Evolutionary conservation across 1,140 invertebrate genomes (phyloP), one percentile per base, ranked within the genome.

Genomic region (Paraescarpia echinospica): DNA sequence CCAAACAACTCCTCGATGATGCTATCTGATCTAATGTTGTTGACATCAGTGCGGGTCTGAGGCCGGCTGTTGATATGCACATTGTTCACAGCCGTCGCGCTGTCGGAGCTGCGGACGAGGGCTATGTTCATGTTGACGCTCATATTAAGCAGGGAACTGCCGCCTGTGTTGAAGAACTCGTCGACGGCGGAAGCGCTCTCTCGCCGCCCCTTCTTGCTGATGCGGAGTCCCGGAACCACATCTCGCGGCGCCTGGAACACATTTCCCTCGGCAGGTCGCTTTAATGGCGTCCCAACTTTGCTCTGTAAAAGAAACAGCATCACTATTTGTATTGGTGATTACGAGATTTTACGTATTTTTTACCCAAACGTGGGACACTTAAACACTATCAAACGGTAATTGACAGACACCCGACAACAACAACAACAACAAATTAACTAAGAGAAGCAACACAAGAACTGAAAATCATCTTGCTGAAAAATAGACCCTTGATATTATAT

Each of bases 181-280:
- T 97, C 97, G 94, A 97, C 97, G 93, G 97, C 96, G 12, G 97
- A 97, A 6, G 97, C 97, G 34, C 97, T 97, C 93, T 97, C 96
- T 31, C 97, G 96, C 27, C 97, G 96, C 5, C 97, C 96, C 92
- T 97, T 95, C 93, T 95, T 95, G 34, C 92, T 77, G 92, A 27
- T 93, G 91, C 34, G 91, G 77, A 35, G 92, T 12, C 89, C 33
- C 31, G 34, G 89, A 12, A 34, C 89, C 14, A 34, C 35, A n/a
- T 90, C 35, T 35, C n/a, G 14, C 1, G 34, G 33, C 35, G 89
- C 18, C 89, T 34, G 33, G 14, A 35, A 34, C 89, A 90, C 35
- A 90, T n/a, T 33, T n/a, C 89, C 35, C 34, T 34, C 0, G 1
- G 89, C 89, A 90, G 35, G 35, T 22, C 89, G 89, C 33, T 34